Percentiles rank a stretch among this genome's conserved stretches.
Conservation (phyloP, 37 sponge, comb jelly and placozoan genomes). For the Theonella swinhoei region DNA sequence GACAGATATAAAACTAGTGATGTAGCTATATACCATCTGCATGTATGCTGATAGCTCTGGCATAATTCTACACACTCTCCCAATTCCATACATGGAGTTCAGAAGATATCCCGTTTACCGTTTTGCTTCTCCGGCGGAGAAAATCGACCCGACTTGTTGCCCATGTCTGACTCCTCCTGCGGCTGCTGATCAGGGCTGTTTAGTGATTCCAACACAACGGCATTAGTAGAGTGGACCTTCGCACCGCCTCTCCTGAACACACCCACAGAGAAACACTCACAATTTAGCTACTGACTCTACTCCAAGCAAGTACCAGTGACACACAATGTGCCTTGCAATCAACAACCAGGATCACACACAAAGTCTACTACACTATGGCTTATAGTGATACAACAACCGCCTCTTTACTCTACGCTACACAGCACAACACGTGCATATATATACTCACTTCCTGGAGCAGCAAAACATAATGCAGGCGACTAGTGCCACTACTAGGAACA, state of each 20-base stretch:
- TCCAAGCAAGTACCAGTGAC: too few relatives aligned
- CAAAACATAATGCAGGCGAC: neutral
- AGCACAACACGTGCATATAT: neutral
- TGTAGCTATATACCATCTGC: neutral
- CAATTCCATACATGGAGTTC: neutral
- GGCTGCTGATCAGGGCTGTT: neutral
- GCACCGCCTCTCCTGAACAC: too few relatives aligned
- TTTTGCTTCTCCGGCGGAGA: neutral
- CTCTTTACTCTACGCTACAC: too few relatives aligned
- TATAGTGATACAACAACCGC: neutral
- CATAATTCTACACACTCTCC: neutral
- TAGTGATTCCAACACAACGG: neutral
- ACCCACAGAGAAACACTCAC: too few relatives aligned
- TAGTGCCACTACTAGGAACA: neutral
- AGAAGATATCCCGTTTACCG: neutral
- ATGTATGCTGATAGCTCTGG: neutral
- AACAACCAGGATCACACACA: too few relatives aligned
- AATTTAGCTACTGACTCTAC: neutral
- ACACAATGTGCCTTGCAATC: too few relatives aligned
- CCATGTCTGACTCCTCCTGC: neutral
- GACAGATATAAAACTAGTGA: too few relatives aligned
- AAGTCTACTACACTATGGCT: neutral
- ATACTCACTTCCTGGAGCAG: neutral
- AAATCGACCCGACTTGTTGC: neutral
- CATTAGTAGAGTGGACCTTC: neutral